Conservation (phyloP, 2,113 vertebrate genomes). For the Pteronura brasiliensis region DNA sequence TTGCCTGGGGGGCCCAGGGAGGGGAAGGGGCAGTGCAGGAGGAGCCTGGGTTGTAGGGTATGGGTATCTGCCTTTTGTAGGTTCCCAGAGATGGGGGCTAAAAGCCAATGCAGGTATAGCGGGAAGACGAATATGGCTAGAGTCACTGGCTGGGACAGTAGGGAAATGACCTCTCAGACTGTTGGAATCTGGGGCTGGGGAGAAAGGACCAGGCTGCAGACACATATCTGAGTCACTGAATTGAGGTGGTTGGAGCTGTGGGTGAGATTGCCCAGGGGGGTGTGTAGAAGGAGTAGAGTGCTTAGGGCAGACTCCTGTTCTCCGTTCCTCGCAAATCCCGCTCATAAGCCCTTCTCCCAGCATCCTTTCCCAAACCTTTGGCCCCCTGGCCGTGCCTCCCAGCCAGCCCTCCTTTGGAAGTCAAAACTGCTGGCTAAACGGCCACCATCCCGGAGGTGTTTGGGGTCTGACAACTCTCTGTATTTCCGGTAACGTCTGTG, state of each 20-base stretch:
- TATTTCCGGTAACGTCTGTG: not conserved
- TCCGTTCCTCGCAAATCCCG: not conserved
- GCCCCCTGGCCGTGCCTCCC: not conserved
- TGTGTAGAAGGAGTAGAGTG: not conserved
- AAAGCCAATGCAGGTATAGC: not conserved
- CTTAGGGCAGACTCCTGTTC: not conserved
- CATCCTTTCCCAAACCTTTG: not conserved
- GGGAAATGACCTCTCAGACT: not conserved
- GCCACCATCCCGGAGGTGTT: not conserved
- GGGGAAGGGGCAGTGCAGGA: not conserved
- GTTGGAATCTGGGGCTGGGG: not conserved
- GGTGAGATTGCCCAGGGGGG: not conserved
- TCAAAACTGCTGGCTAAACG: not conserved
- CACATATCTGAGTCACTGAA: not conserved
- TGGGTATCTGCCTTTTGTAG: not conserved
- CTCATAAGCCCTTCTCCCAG: not conserved
- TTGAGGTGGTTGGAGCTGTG: not conserved
- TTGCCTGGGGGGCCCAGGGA: rapidly evolving
- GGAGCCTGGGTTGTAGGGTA: not conserved
- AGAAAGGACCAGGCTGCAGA: not conserved
- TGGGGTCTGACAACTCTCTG: not conserved
- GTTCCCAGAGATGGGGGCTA: not conserved
- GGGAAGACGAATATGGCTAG: not conserved
- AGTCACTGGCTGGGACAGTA: not conserved
- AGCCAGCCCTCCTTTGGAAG: not conserved